Conservation (phyloP, 1,140 invertebrate genomes). For the Brachionus paranguensis region DNA sequence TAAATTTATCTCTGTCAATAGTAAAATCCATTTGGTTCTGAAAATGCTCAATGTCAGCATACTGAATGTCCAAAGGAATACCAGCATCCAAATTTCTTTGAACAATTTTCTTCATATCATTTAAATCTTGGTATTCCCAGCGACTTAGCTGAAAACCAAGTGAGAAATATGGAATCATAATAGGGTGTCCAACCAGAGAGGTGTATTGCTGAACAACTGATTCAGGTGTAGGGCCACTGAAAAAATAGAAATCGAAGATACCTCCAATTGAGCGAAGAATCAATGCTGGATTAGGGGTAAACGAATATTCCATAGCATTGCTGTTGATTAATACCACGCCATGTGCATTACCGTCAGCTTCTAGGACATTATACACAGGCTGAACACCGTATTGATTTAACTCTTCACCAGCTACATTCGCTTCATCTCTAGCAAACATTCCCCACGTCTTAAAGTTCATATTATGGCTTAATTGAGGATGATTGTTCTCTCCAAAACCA, state of each 20-base stretch:
- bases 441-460: slow-evolving; percentile 32
- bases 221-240: slow-evolving; percentile 57
- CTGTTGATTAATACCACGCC: slow-evolving; percentile 51
- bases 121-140: slow-evolving; percentile 49
- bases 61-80: slow-evolving; percentile 47
- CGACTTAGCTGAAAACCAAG: slow-evolving; percentile 59
- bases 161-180: slow-evolving; percentile 58
- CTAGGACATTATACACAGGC: slow-evolving; percentile 66
- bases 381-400: slow-evolving; percentile 39
- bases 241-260: slow-evolving; percentile 57
- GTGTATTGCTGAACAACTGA: slow-evolving; percentile 44
- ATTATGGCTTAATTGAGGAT: slow-evolving; percentile 11
- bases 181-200: slow-evolving; percentile 53
- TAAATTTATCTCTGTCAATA: slow-evolving; percentile 48
- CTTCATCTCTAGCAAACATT: slow-evolving; percentile 32
- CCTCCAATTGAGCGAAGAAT: slow-evolving; percentile 51
- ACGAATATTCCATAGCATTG: slow-evolving; percentile 48
- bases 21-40: slow-evolving; percentile 54
- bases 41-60: slow-evolving; percentile 57
- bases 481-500: slow-evolving; percentile 41
- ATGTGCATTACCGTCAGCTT: slow-evolving; percentile 56
- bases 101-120: slow-evolving; percentile 42
- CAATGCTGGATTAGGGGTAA: slow-evolving; percentile 45
- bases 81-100: not conserved
- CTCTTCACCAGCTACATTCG: slow-evolving; percentile 2